These are phyloP conservation scores for Villa cingulata DNA, from an alignment of 2,888 invertebrate species.

Conservation along the genomic window DNA sequence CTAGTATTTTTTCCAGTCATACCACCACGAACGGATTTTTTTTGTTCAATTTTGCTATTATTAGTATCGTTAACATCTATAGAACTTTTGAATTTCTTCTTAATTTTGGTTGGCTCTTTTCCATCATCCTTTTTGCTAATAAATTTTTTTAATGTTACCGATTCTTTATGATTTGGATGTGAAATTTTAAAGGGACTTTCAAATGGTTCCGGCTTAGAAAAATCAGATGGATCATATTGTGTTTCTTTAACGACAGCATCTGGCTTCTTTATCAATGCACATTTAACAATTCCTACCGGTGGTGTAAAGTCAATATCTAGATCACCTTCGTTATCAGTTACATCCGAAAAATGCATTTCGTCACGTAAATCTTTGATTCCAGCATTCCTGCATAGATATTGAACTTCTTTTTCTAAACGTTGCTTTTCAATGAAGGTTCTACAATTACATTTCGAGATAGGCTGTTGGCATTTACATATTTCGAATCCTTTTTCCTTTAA, in stretches of 20 bases:
- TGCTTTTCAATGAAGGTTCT: slow-evolving; percentile 33
- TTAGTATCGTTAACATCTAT: too few species aligned
- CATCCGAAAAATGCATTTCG: slow-evolving; percentile 26
- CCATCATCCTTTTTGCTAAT: too few species aligned
- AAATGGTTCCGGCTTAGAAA: slow-evolving; percentile 17
- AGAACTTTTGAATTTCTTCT: too few species aligned
- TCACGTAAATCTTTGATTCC: slow-evolving; percentile 20
- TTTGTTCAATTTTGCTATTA: too few species aligned
- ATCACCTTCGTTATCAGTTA: slow-evolving; percentile 42
- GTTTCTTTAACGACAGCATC: slow-evolving; percentile 44
- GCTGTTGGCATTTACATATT: slow-evolving; percentile 41
- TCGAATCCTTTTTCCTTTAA: slow-evolving; percentile 42
- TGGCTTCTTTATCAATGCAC: slow-evolving; percentile 38
- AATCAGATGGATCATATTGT: slow-evolving; percentile 46
- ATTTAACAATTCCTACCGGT: slow-evolving; percentile 52
- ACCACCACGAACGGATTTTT: too few species aligned
- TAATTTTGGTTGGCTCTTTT: too few species aligned
- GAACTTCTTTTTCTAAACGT: slow-evolving; percentile 39
- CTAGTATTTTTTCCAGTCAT: too few species aligned
- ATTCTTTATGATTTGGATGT: not conserved
- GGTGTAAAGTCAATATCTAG: slow-evolving; percentile 60
- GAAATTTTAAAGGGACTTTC: not conserved
- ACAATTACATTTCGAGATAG: slow-evolving; percentile 31
- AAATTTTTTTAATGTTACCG: too few species aligned
- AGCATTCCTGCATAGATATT: slow-evolving; percentile 32